Evolutionary conservation across 1,140 invertebrate genomes (phyloP), one percentile per base, ranked within the genome.

Genomic region (Linepithema humile): DNA sequence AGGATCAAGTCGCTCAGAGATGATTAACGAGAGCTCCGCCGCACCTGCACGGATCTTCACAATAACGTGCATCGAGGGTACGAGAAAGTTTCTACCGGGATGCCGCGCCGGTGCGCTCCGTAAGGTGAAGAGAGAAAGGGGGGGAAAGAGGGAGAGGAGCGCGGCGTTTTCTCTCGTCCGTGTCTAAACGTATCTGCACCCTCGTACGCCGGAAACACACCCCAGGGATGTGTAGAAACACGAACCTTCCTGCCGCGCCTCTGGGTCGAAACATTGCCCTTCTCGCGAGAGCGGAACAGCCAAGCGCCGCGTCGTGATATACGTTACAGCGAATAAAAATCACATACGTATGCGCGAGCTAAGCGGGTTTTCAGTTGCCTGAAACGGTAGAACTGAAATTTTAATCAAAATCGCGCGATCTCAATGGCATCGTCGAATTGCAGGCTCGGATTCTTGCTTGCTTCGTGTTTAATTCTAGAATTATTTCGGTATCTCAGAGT

Each of bases 1-100:
- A 29, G 85, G 65, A 87, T 84, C 64, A 87, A 78, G 55, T 78
- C 45, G 85, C 82, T 87, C 85, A 59, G 73, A 87, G 86, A 87
- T 87, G 85, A 87, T 87, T 87, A 83, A 87, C 64, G 85, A 78
- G 72, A 50, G 64, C 55, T 43, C 20, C 7, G 48, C 20, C 23
- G 17, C 57, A 72, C 67, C 29, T 85, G 73, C 82, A 50, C 32
- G 74, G 20, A 74, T 60, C 85, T 84, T 84, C 69, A 84, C 85
- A 87, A 77, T 53, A 75, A 78, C 40, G 45, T 57, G 64, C 50
- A 83, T 77, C 85, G 62, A 77, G 75, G 35, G 70, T 72, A 43
- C 48, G 53, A n/a, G 62, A 83, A 86, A 87, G 62, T 87, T 87
- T 88, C 32, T 6, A 60, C 35, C 20, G n/a, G 40, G 77, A 86